Evolutionary conservation across 2,888 invertebrate species (phyloP).

Genomic region (Neoitamus cyanurus): DNA sequence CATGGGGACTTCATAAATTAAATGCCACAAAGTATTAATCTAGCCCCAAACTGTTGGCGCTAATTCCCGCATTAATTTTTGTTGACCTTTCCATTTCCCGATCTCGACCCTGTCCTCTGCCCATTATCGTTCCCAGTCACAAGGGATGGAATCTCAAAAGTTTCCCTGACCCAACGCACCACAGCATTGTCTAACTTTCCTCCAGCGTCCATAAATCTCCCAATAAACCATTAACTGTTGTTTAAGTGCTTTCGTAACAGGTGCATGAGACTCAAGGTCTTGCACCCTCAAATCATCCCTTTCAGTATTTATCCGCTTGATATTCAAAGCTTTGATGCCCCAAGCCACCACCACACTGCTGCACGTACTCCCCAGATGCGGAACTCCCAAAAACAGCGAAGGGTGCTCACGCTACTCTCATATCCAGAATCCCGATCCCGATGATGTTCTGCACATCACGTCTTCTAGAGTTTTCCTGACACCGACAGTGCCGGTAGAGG

Average conservation of each 20-base stretch:
- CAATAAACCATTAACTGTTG: background rate
- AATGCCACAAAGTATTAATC: background rate
- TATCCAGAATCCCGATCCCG: background rate
- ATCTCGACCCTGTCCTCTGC: background rate
- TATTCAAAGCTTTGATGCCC: background rate
- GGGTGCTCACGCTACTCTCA: background rate
- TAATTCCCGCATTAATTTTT: slow-evolving; percentile 3
- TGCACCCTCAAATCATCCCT: background rate
- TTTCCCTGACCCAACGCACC: background rate
- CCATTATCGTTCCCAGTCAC: background rate
- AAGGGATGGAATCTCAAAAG: background rate
- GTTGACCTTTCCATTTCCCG: background rate
- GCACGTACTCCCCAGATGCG: background rate
- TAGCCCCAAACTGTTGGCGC: background rate
- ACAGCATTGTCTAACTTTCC: background rate
- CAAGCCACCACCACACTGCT: background rate
- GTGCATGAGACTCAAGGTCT: background rate
- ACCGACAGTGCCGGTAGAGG: background rate
- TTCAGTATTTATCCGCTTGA: background rate
- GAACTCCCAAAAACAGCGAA: background rate
- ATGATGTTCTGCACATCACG: background rate
- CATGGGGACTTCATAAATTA: background rate
- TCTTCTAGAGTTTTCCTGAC: too few species aligned
- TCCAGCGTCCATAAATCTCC: background rate
- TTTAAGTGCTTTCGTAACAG: background rate